phyloP scores from a whole-genome alignment of 2,888 invertebrate species.

The Ernsta delagoae region DNA sequence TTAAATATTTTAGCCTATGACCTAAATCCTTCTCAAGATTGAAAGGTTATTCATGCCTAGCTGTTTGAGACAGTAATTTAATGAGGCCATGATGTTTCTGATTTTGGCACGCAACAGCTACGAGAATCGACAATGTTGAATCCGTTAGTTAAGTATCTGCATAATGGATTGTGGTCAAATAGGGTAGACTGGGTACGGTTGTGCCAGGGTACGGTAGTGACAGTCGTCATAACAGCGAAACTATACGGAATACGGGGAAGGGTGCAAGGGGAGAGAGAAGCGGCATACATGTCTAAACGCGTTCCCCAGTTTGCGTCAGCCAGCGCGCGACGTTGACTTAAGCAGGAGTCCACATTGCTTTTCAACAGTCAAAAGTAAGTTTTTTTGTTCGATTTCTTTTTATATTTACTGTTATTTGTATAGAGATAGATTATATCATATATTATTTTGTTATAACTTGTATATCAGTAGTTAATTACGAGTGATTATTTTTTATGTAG shows the following conservation, averaged over 20 bases:
- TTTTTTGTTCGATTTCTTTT: neutral
- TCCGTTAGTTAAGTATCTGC: too few relatives aligned
- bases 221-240: neutral
- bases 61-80: too few relatives aligned
- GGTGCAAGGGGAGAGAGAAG: neutral
- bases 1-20: too few relatives aligned
- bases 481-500: neutral
- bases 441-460: neutral
- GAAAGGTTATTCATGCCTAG: too few relatives aligned
- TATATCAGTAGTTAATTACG: neutral
- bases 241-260: neutral
- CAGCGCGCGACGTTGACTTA: neutral
- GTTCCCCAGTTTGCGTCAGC: slow-evolving; percentile 1
- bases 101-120: too few relatives aligned
- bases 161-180: too few relatives aligned
- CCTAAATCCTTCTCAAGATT: too few relatives aligned
- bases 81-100: too few relatives aligned
- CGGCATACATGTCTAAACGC: neutral
- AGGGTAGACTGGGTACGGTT: slow-evolving; percentile 16
- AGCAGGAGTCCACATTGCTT: neutral
- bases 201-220: slow-evolving; percentile 20
- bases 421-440: neutral
- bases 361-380: slow-evolving; percentile 3
- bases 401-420: neutral
- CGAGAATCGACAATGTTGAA: too few relatives aligned